Conservation (phyloP, 1,140 invertebrate genomes). For the Lethrus apterus region DNA sequence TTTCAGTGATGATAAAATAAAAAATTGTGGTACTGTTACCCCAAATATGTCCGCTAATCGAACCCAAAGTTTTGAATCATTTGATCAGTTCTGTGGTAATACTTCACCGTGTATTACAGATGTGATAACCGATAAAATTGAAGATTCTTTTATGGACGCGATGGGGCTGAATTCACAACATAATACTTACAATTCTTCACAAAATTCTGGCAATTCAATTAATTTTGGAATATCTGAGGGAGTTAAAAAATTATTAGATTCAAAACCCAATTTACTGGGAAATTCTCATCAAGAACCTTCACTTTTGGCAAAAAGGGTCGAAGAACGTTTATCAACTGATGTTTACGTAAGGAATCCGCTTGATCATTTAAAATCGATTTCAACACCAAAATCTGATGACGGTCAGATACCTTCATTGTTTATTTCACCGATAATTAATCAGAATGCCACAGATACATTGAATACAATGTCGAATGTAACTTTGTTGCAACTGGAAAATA, state of each 20-base stretch:
- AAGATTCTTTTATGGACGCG: constrained; percentile 6
- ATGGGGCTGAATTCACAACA: constrained; percentile 5
- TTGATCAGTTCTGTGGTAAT: constrained; percentile 5
- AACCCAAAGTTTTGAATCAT: constrained; percentile 5
- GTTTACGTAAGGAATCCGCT: too few relatives aligned
- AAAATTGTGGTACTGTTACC: too few relatives aligned
- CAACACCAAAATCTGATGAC: constrained; percentile 5
- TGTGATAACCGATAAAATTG: not conserved
- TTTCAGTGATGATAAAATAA: too few relatives aligned
- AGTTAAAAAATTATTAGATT: not conserved
- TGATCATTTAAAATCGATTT: not conserved
- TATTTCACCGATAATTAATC: not conserved
- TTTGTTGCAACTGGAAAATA: too few relatives aligned
- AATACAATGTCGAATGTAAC: too few relatives aligned
- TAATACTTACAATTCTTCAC: not conserved
- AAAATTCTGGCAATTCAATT: too few relatives aligned
- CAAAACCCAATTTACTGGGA: not conserved
- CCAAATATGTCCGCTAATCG: too few relatives aligned
- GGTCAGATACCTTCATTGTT: not conserved
- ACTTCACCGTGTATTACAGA: not conserved
- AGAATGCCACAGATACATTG: not conserved
- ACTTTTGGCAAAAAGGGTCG: too few relatives aligned
- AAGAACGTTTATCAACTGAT: too few relatives aligned
- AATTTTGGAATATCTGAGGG: constrained; percentile 3
- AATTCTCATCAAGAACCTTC: too few relatives aligned